Base-by-base conservation (phyloP, 2,113 vertebrate genomes). In the Colaptes auratus region DNA sequence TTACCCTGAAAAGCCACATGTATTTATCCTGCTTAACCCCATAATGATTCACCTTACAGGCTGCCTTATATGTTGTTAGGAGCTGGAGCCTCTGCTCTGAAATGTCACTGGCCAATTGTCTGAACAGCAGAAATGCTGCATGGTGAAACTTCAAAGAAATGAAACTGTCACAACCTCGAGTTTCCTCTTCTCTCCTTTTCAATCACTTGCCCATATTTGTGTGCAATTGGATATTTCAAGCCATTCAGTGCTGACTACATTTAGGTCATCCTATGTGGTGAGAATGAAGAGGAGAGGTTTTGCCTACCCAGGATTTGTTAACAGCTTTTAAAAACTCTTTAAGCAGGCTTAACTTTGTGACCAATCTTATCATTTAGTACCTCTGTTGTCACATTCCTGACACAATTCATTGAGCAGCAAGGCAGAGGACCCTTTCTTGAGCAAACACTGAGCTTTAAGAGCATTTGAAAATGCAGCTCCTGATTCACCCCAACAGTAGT, bases 121-220 rank as follows among this genome's bases (percentile, higher is more conserved):
- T 53, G 55, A 89, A 14, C 7, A 63, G 50, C 10, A 16, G 81
- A 94, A 94, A 36, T 30, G 39, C 25, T 5, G 0, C 48, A 4
- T 42, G n/a, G 33, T 36, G 27, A 92, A 92, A 74, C 33, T 79
- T 88, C 69, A 70, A 58, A 87, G 66, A 95, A 93, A 93, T n/a
- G 20, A 91, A 95, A 88, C 56, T 61, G 67, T 44, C 39, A 23
- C 48, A 56, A 25, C 89, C 67, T 86, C 71, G 73, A 24, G 21
- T 71, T 90, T 91, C 94, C 72, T 89, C 33, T 60, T 82, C 50
- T 80, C 35, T 64, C 25, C 64, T 75, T 36, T 73, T 61, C 28
- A 86, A 0, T 70, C 44, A 25, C 39, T 11, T 81, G 58, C 31
- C 31, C 0, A 0, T 11, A 15, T 58, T 67, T 61, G 36, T 53